These are phyloP conservation scores for Psophia crepitans DNA, from an alignment of 2,113 vertebrate genomes.

Conservation along the genomic window DNA sequence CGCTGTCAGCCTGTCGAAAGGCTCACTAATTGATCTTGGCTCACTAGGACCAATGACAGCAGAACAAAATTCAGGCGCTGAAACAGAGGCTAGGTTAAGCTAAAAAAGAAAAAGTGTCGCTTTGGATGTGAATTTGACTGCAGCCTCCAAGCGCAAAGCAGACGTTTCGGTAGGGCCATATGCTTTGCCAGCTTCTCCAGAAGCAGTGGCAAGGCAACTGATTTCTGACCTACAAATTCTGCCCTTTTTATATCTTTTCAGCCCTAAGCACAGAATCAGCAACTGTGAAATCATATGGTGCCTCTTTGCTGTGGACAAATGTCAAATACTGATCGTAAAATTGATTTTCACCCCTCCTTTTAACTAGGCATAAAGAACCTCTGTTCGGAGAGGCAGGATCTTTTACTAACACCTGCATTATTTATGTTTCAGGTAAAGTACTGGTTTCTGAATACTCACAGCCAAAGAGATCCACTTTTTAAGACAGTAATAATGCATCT, in stretches of 20 bases:
- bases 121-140: background rate
- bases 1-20: background rate
- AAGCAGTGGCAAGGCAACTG: background rate
- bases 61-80: background rate
- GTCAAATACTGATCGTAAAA: background rate
- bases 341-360: background rate
- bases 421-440: background rate
- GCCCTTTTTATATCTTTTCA: background rate
- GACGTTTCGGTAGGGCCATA: background rate
- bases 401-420: background rate
- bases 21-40: background rate
- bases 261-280: background rate
- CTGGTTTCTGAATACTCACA: background rate
- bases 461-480: background rate
- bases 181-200: slow-evolving; percentile 4
- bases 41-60: background rate
- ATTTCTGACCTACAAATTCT: slow-evolving; percentile 22
- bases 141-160: background rate
- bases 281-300: background rate
- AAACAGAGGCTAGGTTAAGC: background rate
- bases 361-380: background rate
- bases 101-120: background rate
- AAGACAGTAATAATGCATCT: background rate
- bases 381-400: background rate
- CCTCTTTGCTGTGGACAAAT: background rate